Evolutionary conservation across 2,797 vertebrate species (phyloP), one percentile per base, ranked within the genome.

Genomic region (Oceanodroma leucorhoa): DNA sequence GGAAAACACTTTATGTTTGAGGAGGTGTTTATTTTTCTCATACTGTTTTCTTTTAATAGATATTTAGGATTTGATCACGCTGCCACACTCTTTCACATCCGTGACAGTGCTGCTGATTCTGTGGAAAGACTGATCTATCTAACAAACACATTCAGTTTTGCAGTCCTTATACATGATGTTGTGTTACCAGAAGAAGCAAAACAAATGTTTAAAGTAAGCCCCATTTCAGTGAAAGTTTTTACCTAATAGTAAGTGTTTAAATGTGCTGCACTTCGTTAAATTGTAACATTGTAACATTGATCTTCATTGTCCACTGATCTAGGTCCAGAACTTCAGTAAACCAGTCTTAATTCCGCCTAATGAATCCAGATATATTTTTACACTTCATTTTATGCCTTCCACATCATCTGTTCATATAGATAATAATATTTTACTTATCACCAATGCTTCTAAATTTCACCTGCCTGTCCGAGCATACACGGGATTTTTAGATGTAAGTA

Each of bases 381-480:
- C 99, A 50, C 98, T 99, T 70, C 97, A 98, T 92, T 99, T 99
- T 98, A 98, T 98, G 95, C 99, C 99, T 36, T 98, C 99, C 32
- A 98, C 99, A 51, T 99, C 99, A 55, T 99, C 99, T 95, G 98
- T 99, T 89, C 99, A 99, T 93, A 98, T 99, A 95, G 99, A 99
- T 98, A 99, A 98, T 98, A 99, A 99, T 94, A 99, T 99, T 97
- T 98, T 99, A 87, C 99, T 99, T 79, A 98, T 99, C 97, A 99
- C 99, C 93, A 99, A 99, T 57, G 99, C 99, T 32, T 99, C 99
- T 71, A 99, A 99, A 98, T 99, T 99, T 97, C 99, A 99, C 96
- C 98, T 99, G 82, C 99, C 99, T 69, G 98, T 99, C 91, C 97
- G 99, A 94, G 99, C 99, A 20, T 99, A 99, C 97, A 99, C 99